These are phyloP conservation scores for Dichetophora obliterata DNA, from an alignment of 2,888 invertebrate genomes.

Conservation along the genomic window DNA sequence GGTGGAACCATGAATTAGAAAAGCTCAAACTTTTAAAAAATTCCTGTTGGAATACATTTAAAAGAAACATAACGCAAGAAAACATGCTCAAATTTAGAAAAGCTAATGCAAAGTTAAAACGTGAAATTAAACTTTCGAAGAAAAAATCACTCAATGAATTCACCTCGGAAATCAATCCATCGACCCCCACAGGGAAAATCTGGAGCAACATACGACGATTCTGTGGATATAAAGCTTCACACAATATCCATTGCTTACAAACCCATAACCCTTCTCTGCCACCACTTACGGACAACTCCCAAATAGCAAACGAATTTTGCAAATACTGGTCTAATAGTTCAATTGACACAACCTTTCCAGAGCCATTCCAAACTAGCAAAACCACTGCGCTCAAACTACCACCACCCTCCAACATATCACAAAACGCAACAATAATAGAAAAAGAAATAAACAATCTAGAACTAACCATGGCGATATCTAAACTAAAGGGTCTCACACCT, in stretches of 20 bases:
- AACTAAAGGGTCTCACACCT: slow-evolving; percentile 21
- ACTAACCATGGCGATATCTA: background rate
- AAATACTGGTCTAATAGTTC: slow-evolving; percentile 27
- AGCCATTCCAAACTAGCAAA: background rate
- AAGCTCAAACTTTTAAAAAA: background rate
- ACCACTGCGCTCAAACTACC: background rate
- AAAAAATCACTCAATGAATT: slow-evolving; percentile 1
- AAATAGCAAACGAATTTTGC: slow-evolving; percentile 20
- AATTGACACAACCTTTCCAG: background rate
- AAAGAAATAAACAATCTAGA: slow-evolving; percentile 9
- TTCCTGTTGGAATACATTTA: background rate
- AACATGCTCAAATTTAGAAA: background rate
- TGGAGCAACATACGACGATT: slow-evolving; percentile 35
- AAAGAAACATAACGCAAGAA: background rate
- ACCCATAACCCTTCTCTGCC: background rate
- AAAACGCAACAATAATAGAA: background rate
- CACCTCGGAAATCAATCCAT: slow-evolving; percentile 20
- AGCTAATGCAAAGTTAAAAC: background rate
- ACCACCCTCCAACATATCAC: background rate
- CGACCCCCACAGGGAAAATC: background rate
- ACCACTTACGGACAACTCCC: background rate
- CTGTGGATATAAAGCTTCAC: slow-evolving; percentile 21
- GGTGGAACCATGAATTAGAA: background rate
- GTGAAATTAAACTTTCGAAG: background rate
- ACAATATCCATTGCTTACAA: slow-evolving; percentile 19